phyloP scores from a whole-genome alignment of 2,113 vertebrate genomes.

The Ceyx cyanopectus region DNA sequence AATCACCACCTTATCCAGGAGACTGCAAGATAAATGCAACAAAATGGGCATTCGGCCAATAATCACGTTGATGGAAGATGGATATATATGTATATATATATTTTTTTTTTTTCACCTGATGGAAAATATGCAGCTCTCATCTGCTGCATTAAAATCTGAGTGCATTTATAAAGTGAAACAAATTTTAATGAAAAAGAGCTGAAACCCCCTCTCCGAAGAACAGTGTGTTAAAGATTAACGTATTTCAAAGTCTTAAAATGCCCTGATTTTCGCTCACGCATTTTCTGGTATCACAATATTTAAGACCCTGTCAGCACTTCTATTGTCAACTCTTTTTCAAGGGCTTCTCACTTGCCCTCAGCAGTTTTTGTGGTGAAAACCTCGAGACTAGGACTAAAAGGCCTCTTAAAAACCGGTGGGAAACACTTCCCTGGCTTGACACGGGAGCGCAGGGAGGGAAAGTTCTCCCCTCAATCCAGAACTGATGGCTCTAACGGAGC shows the following conservation, averaged over 20 bases:
- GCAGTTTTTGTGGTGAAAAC: neutral
- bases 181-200: neutral
- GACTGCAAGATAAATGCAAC: neutral
- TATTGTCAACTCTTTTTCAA: neutral
- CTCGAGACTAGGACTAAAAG: neutral
- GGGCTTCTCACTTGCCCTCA: neutral
- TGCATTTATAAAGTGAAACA: neutral
- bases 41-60: neutral
- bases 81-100: neutral
- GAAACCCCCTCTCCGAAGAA: neutral
- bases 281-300: neutral
- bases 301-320: neutral
- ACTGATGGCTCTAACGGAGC: fast-evolving
- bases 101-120: neutral
- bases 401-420: neutral
- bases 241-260: neutral
- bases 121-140: neutral
- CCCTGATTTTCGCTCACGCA: neutral
- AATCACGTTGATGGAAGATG: neutral
- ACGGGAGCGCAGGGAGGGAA: fast-evolving
- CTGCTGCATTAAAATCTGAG: neutral
- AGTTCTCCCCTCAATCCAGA: fast-evolving
- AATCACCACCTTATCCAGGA: neutral
- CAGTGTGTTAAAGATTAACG: neutral
- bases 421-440: neutral